Evolutionary conservation across 2,888 invertebrate genomes (phyloP), one percentile per base, ranked within the genome.

Genomic region (Drosophila subquinaria): DNA sequence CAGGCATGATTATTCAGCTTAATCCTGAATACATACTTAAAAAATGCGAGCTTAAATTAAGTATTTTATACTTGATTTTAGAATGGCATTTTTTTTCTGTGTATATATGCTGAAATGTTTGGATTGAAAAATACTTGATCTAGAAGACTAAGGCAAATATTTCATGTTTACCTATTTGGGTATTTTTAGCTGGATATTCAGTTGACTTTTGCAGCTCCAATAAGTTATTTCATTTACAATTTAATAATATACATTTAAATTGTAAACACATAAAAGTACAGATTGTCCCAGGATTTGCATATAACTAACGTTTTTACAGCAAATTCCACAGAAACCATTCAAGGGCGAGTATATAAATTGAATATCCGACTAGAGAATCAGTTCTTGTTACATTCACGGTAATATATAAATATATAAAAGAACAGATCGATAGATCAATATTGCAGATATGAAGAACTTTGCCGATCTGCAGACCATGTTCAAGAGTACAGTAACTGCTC

Each of bases 381-480:
- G 6, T 40, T 40, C 15, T 40, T 15, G 1, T 13, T 15, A 38
- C 38, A 33, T 9, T 40, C 0, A 15, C 40, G 4, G 11, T 13
- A 11, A 23, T 13, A 13, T 1, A n/a, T 3, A 6, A n/a, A n/a
- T 8, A 13, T 4, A 13, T 2, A 6, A 8, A n/a, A 23, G 6
- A n/a, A 3, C 5, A n/a, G 23, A 13, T 20, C 23, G 23, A 47
- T 20, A 13, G n/a, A 27, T 9, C 3, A 10, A 10, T 2, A 40
- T 1, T 17, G 17, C 15, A 30, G 35, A 10, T n/a, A 92, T 91
- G 82, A 92, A 92, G 81, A 90, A 91, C 83, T 92, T 92, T 78
- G 92, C 91, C 72, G 90, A 91, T 75, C 91, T 92, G 64, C 86
- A 91, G 83, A 82, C 86, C 17, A 86, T 92, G 74, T 92, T 89